A percentile compares a stretch with the other conserved stretches of the same genome.
Evolutionary conservation across 1,140 invertebrate genomes (phyloP).

Genomic region (Cydia splendana): DNA sequence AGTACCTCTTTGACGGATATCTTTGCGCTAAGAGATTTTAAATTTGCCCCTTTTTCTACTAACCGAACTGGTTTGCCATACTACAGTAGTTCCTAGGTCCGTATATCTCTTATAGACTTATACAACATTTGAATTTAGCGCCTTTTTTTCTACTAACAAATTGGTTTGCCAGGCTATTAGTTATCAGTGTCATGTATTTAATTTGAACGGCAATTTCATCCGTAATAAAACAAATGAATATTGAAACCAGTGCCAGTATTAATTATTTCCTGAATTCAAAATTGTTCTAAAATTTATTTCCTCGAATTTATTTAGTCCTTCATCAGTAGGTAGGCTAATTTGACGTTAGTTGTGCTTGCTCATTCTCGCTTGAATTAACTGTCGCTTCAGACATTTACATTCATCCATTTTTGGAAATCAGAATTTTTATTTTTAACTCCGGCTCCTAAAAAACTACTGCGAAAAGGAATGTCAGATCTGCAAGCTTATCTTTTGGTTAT

Average conservation of each 20-base stretch:
- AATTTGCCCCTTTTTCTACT: too few relatives aligned
- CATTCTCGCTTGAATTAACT: slow-evolving; percentile 15
- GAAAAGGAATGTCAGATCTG: neutral
- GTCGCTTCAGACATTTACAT: neutral
- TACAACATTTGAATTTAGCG: too few relatives aligned
- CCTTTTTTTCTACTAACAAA: too few relatives aligned
- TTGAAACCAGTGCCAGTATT: neutral
- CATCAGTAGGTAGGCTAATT: slow-evolving; percentile 5
- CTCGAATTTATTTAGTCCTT: neutral
- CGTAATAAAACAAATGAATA: neutral
- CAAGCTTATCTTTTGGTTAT: neutral
- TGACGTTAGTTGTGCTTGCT: slow-evolving; percentile 6
- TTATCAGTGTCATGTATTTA: too few relatives aligned
- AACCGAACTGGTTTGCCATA: too few relatives aligned
- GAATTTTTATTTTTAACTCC: neutral
- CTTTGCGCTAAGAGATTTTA: too few relatives aligned
- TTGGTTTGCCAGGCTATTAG: too few relatives aligned
- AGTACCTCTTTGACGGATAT: too few relatives aligned
- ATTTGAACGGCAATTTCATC: neutral
- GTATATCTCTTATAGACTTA: too few relatives aligned
- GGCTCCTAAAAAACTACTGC: neutral
- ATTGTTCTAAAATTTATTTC: neutral
- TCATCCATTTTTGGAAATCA: neutral
- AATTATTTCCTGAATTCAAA: neutral
- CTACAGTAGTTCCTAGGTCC: too few relatives aligned